phyloP scores from a whole-genome alignment of 1,140 invertebrate genomes.

The Heliconius congener region DNA sequence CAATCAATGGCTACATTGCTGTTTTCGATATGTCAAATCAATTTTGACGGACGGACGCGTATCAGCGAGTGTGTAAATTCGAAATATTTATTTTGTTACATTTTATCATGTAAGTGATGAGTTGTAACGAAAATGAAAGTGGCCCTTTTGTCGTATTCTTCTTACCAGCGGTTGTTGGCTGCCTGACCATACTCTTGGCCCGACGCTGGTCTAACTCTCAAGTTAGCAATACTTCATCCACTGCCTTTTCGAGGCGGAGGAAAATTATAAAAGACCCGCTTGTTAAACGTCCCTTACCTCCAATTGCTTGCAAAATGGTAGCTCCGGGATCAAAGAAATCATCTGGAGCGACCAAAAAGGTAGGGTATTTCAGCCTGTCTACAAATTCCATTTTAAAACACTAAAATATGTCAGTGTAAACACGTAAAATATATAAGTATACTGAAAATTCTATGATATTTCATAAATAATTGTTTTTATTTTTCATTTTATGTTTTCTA shows the following conservation, averaged over 20 bases:
- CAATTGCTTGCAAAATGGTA: slow-evolving; percentile 70
- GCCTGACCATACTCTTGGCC: slow-evolving; percentile 76
- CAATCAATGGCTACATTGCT: slow-evolving; percentile 15
- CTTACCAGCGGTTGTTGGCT: slow-evolving; percentile 77
- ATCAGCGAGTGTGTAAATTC: slow-evolving; percentile 41
- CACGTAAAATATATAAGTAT: no score
- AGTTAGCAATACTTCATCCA: slow-evolving; percentile 72
- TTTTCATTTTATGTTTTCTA: neutral
- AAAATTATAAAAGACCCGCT: slow-evolving; percentile 79
- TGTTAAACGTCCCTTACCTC: slow-evolving; percentile 69
- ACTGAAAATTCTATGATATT: neutral
- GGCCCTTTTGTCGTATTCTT: slow-evolving; percentile 81
- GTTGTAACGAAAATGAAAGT: slow-evolving; percentile 81
- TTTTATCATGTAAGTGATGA: slow-evolving; percentile 81
- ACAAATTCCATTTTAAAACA: neutral
- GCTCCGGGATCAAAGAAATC: slow-evolving; percentile 62
- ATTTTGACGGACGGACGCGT: slow-evolving; percentile 24
- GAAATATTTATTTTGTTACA: slow-evolving; percentile 62
- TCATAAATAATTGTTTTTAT: neutral
- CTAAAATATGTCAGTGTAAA: no score
- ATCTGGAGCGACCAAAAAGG: slow-evolving; percentile 60
- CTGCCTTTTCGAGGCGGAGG: slow-evolving; percentile 75
- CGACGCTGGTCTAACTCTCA: slow-evolving; percentile 76
- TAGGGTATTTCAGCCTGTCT: slow-evolving; percentile 29
- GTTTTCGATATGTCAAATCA: slow-evolving; percentile 32